Conservation (phyloP, 1,140 invertebrate genomes). For the Papilio xuthus region DNA sequence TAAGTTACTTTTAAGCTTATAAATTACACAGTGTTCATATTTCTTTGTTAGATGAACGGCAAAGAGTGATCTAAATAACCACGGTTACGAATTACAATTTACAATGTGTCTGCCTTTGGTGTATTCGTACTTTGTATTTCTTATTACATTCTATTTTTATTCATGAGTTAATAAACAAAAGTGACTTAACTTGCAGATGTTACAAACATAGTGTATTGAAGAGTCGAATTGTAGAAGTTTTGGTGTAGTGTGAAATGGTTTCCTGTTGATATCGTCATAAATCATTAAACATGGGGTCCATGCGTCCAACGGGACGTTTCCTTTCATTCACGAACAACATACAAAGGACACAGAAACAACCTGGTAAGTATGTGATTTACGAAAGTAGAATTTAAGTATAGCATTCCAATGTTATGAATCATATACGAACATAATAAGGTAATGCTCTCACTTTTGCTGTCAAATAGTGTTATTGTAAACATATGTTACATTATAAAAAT, state of each 20-base stretch:
- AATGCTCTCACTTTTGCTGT: constrained; percentile 48
- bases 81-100: constrained; percentile 35
- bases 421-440: constrained; percentile 44
- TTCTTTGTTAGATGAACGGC: not conserved
- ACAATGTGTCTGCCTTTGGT: constrained; percentile 27
- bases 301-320: constrained; percentile 77
- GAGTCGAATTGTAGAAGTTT: constrained; percentile 42
- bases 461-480: not conserved
- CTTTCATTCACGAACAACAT: constrained; percentile 78
- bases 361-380: constrained; percentile 59
- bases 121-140: constrained; percentile 48
- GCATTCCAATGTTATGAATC: constrained; percentile 56
- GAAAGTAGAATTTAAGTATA: constrained; percentile 36
- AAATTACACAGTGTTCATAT: not conserved
- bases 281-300: constrained; percentile 73
- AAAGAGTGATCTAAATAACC: constrained; percentile 13
- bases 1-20: constrained; percentile 22
- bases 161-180: constrained; percentile 53
- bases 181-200: constrained; percentile 60
- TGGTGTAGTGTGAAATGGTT: constrained; percentile 57
- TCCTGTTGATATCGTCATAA: constrained; percentile 53
- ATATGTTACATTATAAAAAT: not conserved
- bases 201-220: constrained; percentile 52
- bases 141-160: constrained; percentile 69
- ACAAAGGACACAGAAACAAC: constrained; percentile 76